Evolutionary conservation across 2,888 invertebrate genomes (phyloP).

Genomic region (Oscheius sp.): DNA sequence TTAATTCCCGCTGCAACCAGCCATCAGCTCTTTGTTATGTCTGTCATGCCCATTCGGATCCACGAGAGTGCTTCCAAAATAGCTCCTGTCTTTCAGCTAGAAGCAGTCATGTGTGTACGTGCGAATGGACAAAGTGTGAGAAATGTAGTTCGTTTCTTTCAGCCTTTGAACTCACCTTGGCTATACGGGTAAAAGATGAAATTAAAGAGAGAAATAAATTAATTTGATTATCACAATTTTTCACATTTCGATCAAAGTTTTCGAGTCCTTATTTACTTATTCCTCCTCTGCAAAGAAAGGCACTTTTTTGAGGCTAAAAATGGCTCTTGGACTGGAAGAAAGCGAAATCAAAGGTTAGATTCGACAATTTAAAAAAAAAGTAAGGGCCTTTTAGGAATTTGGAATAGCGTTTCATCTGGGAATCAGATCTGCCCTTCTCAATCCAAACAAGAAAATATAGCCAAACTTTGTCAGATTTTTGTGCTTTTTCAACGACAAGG

Average conservation of each 20-base stretch:
- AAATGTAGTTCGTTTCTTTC: not conserved
- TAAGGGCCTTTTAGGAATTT: not conserved
- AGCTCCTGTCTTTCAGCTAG: not conserved
- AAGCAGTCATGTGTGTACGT: too few relatives aligned
- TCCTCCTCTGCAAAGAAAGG: not conserved
- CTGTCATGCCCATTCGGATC: constrained; percentile 27
- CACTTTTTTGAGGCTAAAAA: not conserved
- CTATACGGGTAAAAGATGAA: constrained; percentile 3
- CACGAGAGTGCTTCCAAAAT: constrained; percentile 1
- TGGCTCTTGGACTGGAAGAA: constrained; percentile 4
- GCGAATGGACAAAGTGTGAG: too few relatives aligned
- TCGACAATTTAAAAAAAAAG: not conserved
- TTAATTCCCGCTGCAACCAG: not conserved
- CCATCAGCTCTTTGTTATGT: constrained; percentile 14
- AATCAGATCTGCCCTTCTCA: not conserved
- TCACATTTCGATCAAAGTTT: not conserved
- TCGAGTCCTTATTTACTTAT: not conserved
- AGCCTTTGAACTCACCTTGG: constrained; percentile 18
- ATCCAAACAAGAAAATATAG: not conserved
- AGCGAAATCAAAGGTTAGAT: not conserved
- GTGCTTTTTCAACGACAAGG: too few relatives aligned
- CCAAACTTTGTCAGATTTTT: too few relatives aligned
- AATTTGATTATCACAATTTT: too few relatives aligned
- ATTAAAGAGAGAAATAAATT: too few relatives aligned
- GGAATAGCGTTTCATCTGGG: not conserved